These are phyloP conservation scores for Mesocentrotus franciscanus DNA, from an alignment of 53 echinoderm and acorn worm species.

Conservation along the genomic window DNA sequence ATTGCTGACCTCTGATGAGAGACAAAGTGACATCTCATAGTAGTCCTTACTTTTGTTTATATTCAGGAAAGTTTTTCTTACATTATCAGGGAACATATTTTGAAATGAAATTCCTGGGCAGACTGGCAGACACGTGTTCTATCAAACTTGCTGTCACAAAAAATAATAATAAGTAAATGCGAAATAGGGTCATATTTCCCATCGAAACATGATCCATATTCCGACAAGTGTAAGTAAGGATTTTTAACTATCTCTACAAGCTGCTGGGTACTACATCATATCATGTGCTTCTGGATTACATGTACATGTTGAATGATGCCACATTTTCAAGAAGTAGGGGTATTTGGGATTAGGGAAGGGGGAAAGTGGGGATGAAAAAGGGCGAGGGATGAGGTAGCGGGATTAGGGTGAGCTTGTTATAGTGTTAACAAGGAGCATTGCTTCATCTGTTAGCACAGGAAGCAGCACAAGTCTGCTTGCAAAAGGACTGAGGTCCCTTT, in stretches of 20 bases:
- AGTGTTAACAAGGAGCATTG: constrained; percentile 20
- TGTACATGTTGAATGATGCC: not conserved
- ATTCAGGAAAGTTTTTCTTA: too few relatives aligned
- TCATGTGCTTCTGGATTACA: not conserved
- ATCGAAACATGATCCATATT: not conserved
- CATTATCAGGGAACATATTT: too few relatives aligned
- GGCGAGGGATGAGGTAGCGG: constrained; percentile 2
- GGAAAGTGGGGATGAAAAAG: not conserved
- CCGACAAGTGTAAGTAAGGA: too few relatives aligned
- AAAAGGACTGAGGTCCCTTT: not conserved
- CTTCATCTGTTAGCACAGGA: not conserved
- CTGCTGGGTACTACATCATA: not conserved
- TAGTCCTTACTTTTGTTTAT: too few relatives aligned
- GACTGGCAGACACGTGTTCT: too few relatives aligned
- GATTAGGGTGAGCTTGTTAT: constrained; percentile 22
- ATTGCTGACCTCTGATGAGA: too few relatives aligned
- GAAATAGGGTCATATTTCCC: too few relatives aligned
- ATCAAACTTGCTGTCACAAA: too few relatives aligned
- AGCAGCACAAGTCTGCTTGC: not conserved
- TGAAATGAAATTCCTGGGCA: too few relatives aligned
- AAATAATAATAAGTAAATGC: too few relatives aligned
- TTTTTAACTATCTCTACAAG: too few relatives aligned
- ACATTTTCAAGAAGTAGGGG: not conserved
- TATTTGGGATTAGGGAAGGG: not conserved
- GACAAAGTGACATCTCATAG: too few relatives aligned